A percentile compares a stretch with the other conserved stretches of the same genome.
Conservation (phyloP, 2,797 vertebrate genomes). For the Varecia variegata region DNA sequence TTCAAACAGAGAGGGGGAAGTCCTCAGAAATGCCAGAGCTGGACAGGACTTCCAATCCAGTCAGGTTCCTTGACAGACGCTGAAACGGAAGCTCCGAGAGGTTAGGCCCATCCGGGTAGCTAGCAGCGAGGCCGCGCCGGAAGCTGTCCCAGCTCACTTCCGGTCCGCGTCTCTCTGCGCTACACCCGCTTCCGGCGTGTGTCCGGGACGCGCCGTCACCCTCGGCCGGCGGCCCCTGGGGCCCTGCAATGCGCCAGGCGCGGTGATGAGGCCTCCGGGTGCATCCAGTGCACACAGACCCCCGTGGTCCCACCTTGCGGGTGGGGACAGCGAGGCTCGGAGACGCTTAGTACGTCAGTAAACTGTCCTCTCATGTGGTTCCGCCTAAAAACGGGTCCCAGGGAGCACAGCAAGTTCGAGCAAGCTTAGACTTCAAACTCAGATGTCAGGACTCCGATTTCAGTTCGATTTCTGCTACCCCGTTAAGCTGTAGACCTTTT, state of each 20-base stretch:
- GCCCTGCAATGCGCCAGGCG: accelerated
- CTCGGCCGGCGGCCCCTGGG: accelerated
- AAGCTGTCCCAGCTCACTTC: neutral
- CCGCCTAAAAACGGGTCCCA: neutral
- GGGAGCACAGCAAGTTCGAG: neutral
- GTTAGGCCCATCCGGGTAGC: neutral
- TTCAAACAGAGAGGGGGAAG: neutral
- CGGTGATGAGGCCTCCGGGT: neutral
- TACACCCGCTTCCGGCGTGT: neutral
- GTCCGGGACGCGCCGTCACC: neutral
- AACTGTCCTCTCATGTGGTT: neutral
- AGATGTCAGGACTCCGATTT: neutral
- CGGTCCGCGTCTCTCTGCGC: too few species aligned
- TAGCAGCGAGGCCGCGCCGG: neutral
- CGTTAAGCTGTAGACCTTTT: neutral
- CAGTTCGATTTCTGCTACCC: neutral
- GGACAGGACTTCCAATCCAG: too few species aligned
- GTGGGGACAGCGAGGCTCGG: neutral
- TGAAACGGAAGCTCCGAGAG: neutral
- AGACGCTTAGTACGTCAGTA: neutral
- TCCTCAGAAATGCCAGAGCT: accelerated
- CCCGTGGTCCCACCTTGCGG: neutral
- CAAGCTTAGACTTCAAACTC: neutral
- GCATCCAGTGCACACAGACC: neutral
- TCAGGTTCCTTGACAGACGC: neutral